Evolutionary conservation across 2,113 vertebrate species (phyloP).

Genomic region (Rattus rattus): DNA sequence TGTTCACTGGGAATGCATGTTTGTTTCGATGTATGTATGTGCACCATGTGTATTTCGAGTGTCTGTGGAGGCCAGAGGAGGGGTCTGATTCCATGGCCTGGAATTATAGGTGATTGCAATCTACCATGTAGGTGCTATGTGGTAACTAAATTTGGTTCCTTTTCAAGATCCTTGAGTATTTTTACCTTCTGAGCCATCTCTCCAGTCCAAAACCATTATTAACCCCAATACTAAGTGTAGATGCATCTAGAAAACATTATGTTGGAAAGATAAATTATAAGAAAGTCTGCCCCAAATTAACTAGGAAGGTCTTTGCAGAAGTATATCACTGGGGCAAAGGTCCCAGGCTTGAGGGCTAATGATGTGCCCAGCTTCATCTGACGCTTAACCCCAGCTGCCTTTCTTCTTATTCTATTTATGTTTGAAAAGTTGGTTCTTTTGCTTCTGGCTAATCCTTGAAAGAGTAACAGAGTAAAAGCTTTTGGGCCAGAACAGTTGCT

Average conservation of each 20-base stretch:
- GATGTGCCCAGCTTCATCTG: background rate
- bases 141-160: background rate
- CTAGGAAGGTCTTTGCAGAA: background rate
- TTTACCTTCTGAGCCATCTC: background rate
- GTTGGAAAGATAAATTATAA: slow-evolving; percentile 46
- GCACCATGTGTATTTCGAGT: background rate
- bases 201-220: background rate
- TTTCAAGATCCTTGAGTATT: background rate
- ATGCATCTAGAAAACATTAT: slow-evolving; percentile 25
- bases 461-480: background rate
- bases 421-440: slow-evolving; percentile 25
- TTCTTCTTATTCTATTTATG: background rate
- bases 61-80: background rate
- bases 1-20: background rate
- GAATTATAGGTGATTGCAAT: background rate
- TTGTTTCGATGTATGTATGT: background rate
- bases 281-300: slow-evolving; percentile 26
- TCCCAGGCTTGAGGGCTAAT: background rate
- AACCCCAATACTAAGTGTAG: slow-evolving; percentile 24
- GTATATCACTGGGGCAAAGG: background rate
- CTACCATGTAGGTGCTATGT: background rate
- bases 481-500: background rate
- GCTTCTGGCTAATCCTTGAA: background rate
- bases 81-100: background rate
- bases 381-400: slow-evolving; percentile 14